phyloP scores from a whole-genome alignment of 2,113 vertebrate genomes.

The Ibidorhyncha struthersii region DNA sequence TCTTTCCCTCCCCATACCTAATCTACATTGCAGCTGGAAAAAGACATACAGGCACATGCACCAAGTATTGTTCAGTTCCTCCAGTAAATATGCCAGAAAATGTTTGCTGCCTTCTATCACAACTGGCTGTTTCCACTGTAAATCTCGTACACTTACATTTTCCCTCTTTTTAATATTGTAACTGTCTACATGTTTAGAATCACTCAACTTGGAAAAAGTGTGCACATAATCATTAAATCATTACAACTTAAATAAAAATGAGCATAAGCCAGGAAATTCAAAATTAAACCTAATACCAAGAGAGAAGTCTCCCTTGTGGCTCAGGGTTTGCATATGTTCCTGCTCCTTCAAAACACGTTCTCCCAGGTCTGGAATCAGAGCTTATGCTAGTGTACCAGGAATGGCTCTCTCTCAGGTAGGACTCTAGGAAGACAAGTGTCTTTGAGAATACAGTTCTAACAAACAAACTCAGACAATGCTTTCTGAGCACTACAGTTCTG shows the following conservation, averaged over 20 bases:
- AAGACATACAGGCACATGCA: neutral
- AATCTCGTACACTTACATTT: neutral
- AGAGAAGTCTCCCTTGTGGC: neutral
- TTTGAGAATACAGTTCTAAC: neutral
- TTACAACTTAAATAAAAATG: neutral
- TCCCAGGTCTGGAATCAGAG: neutral
- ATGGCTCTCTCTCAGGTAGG: neutral
- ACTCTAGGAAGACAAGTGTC: neutral
- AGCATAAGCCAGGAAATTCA: neutral
- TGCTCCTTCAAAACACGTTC: neutral
- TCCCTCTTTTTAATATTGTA: neutral
- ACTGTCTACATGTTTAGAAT: neutral
- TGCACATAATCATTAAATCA: neutral
- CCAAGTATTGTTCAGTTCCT: neutral
- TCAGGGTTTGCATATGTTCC: neutral
- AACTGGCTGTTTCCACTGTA: neutral
- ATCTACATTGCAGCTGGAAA: neutral
- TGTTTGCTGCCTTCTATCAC: neutral
- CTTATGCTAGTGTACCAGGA: neutral
- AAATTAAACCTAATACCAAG: neutral
- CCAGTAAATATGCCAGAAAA: slow-evolving; percentile 8
- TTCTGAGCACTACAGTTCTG: neutral
- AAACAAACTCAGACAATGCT: rapidly evolving
- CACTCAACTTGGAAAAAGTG: neutral
- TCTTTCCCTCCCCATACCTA: neutral